A percentile compares a stretch with the other conserved stretches of the same genome.
phyloP scores from a whole-genome alignment of 23 tunicate genomes.

The Trididemnum miniatum region DNA sequence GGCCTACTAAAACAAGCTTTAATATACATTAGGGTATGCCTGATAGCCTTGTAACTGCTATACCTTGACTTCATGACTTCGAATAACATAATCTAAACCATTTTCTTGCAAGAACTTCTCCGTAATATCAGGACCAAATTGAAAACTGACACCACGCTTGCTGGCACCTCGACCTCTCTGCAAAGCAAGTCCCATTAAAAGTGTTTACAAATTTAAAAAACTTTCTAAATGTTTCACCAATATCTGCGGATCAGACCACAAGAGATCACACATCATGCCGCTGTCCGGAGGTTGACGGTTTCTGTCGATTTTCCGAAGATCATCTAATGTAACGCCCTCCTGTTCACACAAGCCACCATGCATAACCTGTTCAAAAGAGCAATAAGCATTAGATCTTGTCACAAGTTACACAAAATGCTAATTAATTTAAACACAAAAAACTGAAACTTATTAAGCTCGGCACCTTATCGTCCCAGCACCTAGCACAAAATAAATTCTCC shows the following conservation, averaged over 20 bases:
- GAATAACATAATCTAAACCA: slow-evolving; percentile 86
- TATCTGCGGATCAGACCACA: slow-evolving; percentile 98
- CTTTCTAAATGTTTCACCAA: slow-evolving; percentile 20
- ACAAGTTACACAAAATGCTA: too few species aligned
- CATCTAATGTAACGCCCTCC: slow-evolving; percentile 75
- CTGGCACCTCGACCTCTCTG: slow-evolving; percentile 87
- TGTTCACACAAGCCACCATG: slow-evolving; percentile 91
- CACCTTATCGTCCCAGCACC: too few species aligned
- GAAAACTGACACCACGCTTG: slow-evolving; percentile 92
- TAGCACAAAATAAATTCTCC: background rate
- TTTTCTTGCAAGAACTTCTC: slow-evolving; percentile 74
- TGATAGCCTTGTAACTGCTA: too few species aligned
- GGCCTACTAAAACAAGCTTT: too few species aligned
- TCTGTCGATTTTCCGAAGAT: slow-evolving; percentile 85
- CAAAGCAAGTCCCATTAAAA: background rate
- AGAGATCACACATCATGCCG: slow-evolving; percentile 92
- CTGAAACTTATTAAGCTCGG: too few species aligned
- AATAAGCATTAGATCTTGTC: too few species aligned
- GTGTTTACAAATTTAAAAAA: background rate
- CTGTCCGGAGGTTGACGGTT: slow-evolving; percentile 88
- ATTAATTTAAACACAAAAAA: too few species aligned
- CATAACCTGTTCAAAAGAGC: slow-evolving; percentile 79
- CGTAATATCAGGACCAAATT: slow-evolving; percentile 97
- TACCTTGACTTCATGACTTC: slow-evolving; percentile 99
- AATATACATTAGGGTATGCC: too few species aligned